Base-by-base conservation (phyloP, 1,140 invertebrate species). In the Drosophila albomicans region DNA sequence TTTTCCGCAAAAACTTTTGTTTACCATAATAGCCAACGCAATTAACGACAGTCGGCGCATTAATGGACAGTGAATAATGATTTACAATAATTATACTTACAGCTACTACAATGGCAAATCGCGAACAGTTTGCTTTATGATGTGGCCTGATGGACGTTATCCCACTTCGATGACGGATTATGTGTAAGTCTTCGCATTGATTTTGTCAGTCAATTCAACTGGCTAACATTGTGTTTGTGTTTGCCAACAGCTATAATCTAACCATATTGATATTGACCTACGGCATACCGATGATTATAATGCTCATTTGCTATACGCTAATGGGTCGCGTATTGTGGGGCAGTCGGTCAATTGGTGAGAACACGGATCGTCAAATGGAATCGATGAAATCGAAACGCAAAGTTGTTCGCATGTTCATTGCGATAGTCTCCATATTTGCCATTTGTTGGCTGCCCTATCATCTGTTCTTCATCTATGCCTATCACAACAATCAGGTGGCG, bases 361-460 rank as follows among this genome's bases (percentile, higher is more conserved):
- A 96, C 20, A 98, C 97, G 0, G 95, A 97, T 79, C 94, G 96
- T 43, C 97, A 98, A 88, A 94, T 95, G 32, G 96, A 98, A 81
- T 95, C 96, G 0, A 96, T 98, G 87, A 95, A 95, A 82, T 97
- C 97, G 1, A 99, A 99, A 93, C 93, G 96, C 91, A 98, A 98
- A 95, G 98, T 98, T 93, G 94, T 93, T 0, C 91, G 91, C 20
- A 92, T 92, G 91, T 92, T 92, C 79, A 87, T 91, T 3, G 82
- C 81, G 11, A 92, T 91, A 45, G 96, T 98, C 38, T 93, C 95
- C 15, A 96, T 97, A 75, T 98, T 98, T 86, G 96, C 95, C 0
- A 94, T 98, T 4, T 98, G 97, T 93, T 98, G 97, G 97, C 93
- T 98, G 32, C 97, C 97, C 1, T 98, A 98, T 91, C 97, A 98